phyloP scores from a whole-genome alignment of 2,888 invertebrate species.

The Drosophila silvestris region DNA sequence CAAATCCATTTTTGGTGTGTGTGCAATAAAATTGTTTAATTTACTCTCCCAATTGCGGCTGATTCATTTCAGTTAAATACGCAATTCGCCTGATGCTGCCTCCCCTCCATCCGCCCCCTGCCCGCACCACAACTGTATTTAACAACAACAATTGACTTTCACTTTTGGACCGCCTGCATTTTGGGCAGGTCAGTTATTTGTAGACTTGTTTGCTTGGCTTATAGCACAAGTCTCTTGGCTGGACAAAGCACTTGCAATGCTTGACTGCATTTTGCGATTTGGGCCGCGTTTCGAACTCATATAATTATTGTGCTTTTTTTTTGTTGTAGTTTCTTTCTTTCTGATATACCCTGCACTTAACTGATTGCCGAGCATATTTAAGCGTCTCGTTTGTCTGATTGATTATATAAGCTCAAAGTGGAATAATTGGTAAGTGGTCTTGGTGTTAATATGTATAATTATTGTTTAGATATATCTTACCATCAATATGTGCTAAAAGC shows the following conservation, averaged over 20 bases:
- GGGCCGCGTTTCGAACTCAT: slow-evolving; percentile 51
- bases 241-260: slow-evolving; percentile 48
- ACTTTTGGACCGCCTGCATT: slow-evolving; percentile 62
- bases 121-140: not conserved
- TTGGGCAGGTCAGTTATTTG: slow-evolving; percentile 74
- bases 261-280: slow-evolving; percentile 75
- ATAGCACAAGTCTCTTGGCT: slow-evolving; percentile 36
- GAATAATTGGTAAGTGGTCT: not conserved
- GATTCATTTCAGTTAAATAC: slow-evolving; percentile 53
- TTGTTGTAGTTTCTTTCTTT: not conserved
- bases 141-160: slow-evolving; percentile 62
- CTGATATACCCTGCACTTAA: slow-evolving; percentile 38
- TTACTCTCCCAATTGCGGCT: slow-evolving; percentile 52
- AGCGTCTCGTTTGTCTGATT: not conserved
- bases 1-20: slow-evolving; percentile 40
- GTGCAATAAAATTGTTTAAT: slow-evolving; percentile 67
- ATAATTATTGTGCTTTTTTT: slow-evolving; percentile 65
- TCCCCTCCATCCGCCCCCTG: slow-evolving; percentile 35
- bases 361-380: not conserved
- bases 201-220: slow-evolving; percentile 24
- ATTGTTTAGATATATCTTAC: not conserved
- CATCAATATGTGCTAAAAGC: no score
- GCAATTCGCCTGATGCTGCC: slow-evolving; percentile 59
- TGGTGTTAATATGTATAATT: not conserved
- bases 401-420: not conserved